phyloP scores from a whole-genome alignment of 2,113 vertebrate genomes.

The Astur gentilis region DNA sequence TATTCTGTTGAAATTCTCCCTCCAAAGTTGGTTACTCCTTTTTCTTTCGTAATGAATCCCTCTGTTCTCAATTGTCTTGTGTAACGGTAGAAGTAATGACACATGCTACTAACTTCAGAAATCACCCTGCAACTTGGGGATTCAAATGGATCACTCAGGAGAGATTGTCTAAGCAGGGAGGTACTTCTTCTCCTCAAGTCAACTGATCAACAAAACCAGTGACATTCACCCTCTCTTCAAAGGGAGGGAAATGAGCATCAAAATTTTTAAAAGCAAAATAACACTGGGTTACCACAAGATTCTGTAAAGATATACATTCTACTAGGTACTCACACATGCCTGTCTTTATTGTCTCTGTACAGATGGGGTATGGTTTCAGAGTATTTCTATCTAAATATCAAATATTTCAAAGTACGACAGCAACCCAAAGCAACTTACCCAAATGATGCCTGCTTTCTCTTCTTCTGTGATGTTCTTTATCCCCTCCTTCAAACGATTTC shows the following conservation, averaged over 20 bases:
- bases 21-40: background rate
- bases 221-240: background rate
- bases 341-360: background rate
- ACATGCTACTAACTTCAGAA: background rate
- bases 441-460: constrained; percentile 18
- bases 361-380: background rate
- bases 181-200: background rate
- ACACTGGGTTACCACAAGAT: background rate
- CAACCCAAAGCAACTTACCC: constrained; percentile 34
- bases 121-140: background rate
- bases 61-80: background rate
- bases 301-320: background rate
- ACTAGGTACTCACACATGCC: background rate
- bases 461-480: constrained; percentile 33
- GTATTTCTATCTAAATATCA: background rate
- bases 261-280: background rate
- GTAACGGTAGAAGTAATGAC: background rate
- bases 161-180: background rate
- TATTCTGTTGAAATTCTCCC: background rate
- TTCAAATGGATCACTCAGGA: background rate
- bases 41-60: background rate
- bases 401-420: background rate
- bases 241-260: background rate
- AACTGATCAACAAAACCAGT: background rate
- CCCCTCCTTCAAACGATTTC: background rate